Percentiles rank a stretch among this genome's conserved stretches.
phyloP scores from a whole-genome alignment of 2,888 invertebrate species.

The Alentia gelatinosa region DNA sequence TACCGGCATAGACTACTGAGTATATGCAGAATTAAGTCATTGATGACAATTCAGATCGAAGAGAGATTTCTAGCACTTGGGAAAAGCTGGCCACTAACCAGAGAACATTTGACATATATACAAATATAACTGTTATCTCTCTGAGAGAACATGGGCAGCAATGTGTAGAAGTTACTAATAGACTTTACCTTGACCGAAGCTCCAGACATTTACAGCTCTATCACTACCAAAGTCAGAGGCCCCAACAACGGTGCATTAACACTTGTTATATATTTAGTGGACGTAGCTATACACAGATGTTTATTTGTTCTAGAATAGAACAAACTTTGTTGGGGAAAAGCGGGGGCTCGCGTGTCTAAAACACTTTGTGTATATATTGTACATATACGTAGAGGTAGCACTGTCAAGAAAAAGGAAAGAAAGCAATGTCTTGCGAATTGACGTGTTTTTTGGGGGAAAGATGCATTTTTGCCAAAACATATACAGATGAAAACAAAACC shows the following conservation, averaged over 20 bases:
- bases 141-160: not conserved
- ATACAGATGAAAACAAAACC: not conserved
- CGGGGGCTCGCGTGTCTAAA: not conserved
- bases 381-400: not conserved
- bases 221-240: not conserved
- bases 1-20: too few relatives aligned
- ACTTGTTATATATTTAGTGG: not conserved
- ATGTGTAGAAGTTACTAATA: not conserved
- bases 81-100: not conserved
- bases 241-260: not conserved
- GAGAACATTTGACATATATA: not conserved
- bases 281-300: not conserved
- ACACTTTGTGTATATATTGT: not conserved
- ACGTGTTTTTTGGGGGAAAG: not conserved
- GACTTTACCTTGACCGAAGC: not conserved
- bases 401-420: conserved; percentile 35
- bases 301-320: not conserved
- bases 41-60: too few relatives aligned
- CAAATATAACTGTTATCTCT: not conserved
- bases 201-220: not conserved
- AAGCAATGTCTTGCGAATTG: conserved; percentile 7
- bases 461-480: not conserved
- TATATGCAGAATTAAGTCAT: too few relatives aligned
- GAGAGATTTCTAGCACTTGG: not conserved
- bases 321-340: not conserved